phyloP scores from a whole-genome alignment of 2,113 vertebrate genomes.

The Grus americana region DNA sequence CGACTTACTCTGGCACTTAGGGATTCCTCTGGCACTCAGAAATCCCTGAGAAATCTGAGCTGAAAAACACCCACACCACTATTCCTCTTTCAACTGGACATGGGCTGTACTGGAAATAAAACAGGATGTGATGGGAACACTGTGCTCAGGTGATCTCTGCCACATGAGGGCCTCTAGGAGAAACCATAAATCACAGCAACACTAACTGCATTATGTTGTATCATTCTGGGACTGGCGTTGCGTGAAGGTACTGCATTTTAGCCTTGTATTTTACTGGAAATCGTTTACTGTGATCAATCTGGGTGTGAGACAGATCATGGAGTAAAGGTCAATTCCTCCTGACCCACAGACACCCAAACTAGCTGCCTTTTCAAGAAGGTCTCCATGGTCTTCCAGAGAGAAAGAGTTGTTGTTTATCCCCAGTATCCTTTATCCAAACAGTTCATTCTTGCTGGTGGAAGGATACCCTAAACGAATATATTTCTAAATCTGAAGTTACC shows the following conservation, averaged over 20 bases:
- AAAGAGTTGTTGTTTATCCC: not conserved
- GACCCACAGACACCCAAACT: not conserved
- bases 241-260: not conserved
- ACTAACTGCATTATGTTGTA: not conserved
- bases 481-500: not conserved
- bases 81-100: not conserved
- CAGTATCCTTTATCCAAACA: not conserved
- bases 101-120: not conserved
- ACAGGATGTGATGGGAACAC: not conserved
- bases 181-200: not conserved
- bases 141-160: not conserved
- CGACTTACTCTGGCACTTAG: not conserved
- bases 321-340: not conserved
- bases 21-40: not conserved
- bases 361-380: not conserved
- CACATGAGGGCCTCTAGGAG: not conserved
- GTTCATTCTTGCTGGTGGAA: not conserved
- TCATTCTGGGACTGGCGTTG: not conserved
- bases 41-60: not conserved
- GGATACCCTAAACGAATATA: not conserved
- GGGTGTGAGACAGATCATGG: not conserved
- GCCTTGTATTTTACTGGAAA: not conserved
- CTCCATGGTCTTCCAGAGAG: not conserved
- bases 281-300: not conserved
- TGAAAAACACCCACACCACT: not conserved